phyloP scores from a whole-genome alignment of 2,888 invertebrate species.

The Dicyrtomina minuta region DNA sequence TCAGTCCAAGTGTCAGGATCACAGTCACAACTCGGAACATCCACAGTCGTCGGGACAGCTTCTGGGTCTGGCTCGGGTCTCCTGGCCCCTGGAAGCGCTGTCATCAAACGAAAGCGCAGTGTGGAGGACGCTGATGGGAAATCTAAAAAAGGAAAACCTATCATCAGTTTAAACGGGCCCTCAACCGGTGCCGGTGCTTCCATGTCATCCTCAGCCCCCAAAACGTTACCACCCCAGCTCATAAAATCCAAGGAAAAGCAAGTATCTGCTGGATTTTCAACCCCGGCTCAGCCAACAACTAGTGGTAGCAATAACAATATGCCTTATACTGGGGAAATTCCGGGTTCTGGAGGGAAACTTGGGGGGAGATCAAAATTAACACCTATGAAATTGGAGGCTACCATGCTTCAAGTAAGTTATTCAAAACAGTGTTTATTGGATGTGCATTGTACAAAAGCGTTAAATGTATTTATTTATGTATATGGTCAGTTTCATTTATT shows the following conservation, averaged over 20 bases:
- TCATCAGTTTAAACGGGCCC: background rate
- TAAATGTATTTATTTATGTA: background rate
- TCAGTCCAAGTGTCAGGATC: background rate
- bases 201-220: conserved; percentile 1
- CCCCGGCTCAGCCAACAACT: background rate
- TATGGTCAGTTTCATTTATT: background rate
- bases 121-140: conserved; percentile 17
- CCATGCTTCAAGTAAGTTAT: conserved; percentile 3
- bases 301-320: background rate
- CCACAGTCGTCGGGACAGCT: background rate
- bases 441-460: background rate
- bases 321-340: background rate
- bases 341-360: background rate
- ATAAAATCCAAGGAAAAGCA: background rate
- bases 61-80: too few relatives aligned
- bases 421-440: background rate
- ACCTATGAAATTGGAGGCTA: conserved; percentile 21
- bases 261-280: background rate
- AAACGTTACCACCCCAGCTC: conserved; percentile 6
- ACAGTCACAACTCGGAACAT: background rate
- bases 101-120: conserved; percentile 27
- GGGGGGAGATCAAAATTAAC: conserved; percentile 6
- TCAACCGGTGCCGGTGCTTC: too few relatives aligned
- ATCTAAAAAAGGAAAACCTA: conserved; percentile 3
- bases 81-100: conserved; percentile 12